Conservation (phyloP, 2,888 invertebrate species). For the Leptinotarsa rubiginosa region DNA sequence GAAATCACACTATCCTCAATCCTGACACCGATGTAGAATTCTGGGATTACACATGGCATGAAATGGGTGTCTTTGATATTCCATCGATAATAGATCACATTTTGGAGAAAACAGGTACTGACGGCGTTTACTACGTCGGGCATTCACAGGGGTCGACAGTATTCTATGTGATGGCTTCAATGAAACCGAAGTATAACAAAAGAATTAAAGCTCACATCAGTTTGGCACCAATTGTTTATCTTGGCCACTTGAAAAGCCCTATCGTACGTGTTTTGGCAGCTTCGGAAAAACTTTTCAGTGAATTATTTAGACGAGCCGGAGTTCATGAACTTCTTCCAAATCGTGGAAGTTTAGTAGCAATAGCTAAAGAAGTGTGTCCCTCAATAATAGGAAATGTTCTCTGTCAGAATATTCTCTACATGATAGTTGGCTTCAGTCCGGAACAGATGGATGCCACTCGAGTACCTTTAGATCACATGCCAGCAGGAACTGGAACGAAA, state of each 20-base stretch:
- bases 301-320: conserved; percentile 60
- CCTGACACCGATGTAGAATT: conserved; percentile 60
- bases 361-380: conserved; percentile 47
- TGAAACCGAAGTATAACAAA: conserved; percentile 73
- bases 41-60: conserved; percentile 78
- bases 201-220: conserved; percentile 77
- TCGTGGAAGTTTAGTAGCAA: conserved; percentile 63
- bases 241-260: conserved; percentile 68
- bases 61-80: conserved; percentile 84
- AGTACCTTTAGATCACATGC: conserved; percentile 54
- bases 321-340: conserved; percentile 76
- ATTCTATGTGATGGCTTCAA: conserved; percentile 76
- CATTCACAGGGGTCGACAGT: conserved; percentile 83
- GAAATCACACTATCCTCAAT: conserved; percentile 49
- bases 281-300: neutral
- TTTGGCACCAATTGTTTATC: conserved; percentile 77
- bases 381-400: conserved; percentile 38
- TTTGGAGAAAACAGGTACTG: conserved; percentile 69
- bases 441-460: conserved; percentile 57
- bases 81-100: conserved; percentile 85
- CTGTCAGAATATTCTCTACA: conserved; percentile 59
- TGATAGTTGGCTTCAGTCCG: conserved; percentile 59
- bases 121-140: conserved; percentile 80
- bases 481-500: conserved; percentile 69
- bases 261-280: conserved; percentile 52